Evolutionary conservation across 2,888 invertebrate genomes (phyloP).

Genomic region (Lasius platythorax): DNA sequence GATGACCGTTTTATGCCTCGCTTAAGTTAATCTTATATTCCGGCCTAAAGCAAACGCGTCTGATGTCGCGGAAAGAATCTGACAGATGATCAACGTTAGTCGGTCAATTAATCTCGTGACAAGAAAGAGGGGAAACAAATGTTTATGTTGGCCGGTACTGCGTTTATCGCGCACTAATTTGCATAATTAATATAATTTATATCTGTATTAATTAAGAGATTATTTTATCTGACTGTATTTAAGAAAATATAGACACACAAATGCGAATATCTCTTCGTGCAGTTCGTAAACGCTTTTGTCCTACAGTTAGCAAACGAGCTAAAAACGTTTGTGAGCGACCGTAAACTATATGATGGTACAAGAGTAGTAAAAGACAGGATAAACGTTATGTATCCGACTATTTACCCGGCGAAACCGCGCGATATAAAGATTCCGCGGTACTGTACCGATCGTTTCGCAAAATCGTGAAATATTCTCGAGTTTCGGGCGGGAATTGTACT

Average conservation of each 20-base stretch:
- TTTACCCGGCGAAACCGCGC: slow-evolving; percentile 54
- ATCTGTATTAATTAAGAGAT: background rate
- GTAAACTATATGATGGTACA: slow-evolving; percentile 18
- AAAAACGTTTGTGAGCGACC: background rate
- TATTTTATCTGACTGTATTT: background rate
- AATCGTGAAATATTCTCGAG: slow-evolving; percentile 74
- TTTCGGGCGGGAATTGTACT: slow-evolving; percentile 55
- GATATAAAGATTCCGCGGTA: slow-evolving; percentile 69
- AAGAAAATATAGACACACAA: slow-evolving; percentile 9
- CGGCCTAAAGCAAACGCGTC: background rate
- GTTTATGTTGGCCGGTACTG: background rate
- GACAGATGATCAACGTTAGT: background rate
- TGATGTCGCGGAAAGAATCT: background rate
- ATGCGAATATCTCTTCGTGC: background rate
- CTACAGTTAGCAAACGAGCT: background rate
- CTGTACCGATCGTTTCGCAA: slow-evolving; percentile 70
- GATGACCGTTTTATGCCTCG: slow-evolving; percentile 60
- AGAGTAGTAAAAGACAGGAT: slow-evolving; percentile 50
- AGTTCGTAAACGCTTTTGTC: slow-evolving; percentile 16
- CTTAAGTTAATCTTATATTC: slow-evolving; percentile 15
- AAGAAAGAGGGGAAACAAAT: background rate
- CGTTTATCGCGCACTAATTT: too few relatives aligned
- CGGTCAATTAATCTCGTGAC: background rate
- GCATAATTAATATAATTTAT: background rate
- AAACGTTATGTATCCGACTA: slow-evolving; percentile 55